These are phyloP conservation scores for Paragorgia papillata DNA, from an alignment of 92 coral and sea anemone genomes.

Conservation along the genomic window DNA sequence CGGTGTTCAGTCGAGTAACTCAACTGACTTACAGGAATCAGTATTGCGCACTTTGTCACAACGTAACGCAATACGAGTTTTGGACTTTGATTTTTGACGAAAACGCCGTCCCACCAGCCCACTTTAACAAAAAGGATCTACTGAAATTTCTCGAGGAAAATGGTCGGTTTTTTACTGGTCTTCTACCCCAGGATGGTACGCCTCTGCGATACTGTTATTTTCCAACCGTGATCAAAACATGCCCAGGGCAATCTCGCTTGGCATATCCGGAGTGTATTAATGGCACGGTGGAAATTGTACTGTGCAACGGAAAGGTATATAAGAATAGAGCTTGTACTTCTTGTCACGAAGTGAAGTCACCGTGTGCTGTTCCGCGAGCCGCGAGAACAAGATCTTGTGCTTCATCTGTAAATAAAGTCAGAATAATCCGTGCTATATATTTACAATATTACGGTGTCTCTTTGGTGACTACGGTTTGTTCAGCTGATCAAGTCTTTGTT, in stretches of 20 bases:
- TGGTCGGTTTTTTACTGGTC: neutral
- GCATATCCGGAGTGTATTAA: slow-evolving; percentile 11
- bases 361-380: slow-evolving; percentile 19
- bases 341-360: slow-evolving; percentile 16
- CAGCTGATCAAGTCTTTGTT: neutral
- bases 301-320: neutral
- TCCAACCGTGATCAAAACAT: slow-evolving; percentile 4
- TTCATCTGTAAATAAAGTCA: neutral
- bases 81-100: slow-evolving; percentile 1
- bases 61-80: slow-evolving; percentile 24
- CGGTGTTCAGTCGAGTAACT: slow-evolving; percentile 6
- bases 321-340: slow-evolving; percentile 13
- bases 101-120: too few species aligned
- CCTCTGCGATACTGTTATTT: slow-evolving; percentile 13
- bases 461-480: neutral
- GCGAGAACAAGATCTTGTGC: neutral
- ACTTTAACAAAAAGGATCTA: neutral
- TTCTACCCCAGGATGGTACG: neutral
- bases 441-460: slow-evolving; percentile 12
- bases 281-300: slow-evolving; percentile 10
- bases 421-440: slow-evolving; percentile 4
- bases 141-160: neutral
- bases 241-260: neutral
- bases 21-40: slow-evolving; percentile 28
- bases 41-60: slow-evolving; percentile 30